Evolutionary conservation across 2,797 vertebrate genomes (phyloP).

Genomic region (Sebastes flavidus): DNA sequence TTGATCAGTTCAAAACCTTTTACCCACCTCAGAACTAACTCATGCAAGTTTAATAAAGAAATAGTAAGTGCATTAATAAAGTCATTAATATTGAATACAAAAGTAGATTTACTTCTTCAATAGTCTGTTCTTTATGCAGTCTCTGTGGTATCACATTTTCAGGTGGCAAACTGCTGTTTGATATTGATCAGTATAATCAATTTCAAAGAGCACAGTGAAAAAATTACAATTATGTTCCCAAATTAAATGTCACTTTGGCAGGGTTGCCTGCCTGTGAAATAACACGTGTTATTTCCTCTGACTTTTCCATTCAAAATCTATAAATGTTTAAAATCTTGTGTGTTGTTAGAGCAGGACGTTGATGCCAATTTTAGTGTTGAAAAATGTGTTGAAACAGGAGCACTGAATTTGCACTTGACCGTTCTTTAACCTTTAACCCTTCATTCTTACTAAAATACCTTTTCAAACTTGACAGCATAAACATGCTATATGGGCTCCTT

Average conservation of each 20-base stretch:
- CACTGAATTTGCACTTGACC: background rate
- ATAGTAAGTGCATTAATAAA: background rate
- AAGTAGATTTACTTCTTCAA: background rate
- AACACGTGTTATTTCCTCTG: background rate
- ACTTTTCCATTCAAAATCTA: background rate
- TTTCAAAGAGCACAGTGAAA: background rate
- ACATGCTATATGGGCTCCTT: background rate
- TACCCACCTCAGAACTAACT: background rate
- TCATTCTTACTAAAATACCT: background rate
- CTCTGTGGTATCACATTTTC: background rate
- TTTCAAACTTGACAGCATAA: background rate
- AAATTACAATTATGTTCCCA: background rate
- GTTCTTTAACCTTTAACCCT: background rate
- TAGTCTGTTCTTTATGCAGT: background rate
- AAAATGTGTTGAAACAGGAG: background rate
- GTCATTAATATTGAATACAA: background rate
- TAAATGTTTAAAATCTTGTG: slow-evolving; percentile 13
- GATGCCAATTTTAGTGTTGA: background rate
- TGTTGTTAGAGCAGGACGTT: background rate
- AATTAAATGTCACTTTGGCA: slow-evolving; percentile 19
- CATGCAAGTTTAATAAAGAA: background rate
- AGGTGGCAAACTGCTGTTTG: background rate
- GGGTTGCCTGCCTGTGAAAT: background rate
- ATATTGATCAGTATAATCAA: slow-evolving; percentile 1
- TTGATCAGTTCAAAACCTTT: background rate